A percentile compares a stretch with the other conserved stretches of the same genome.
Evolutionary conservation across 2,113 vertebrate species (phyloP).

Genomic region (Dicrurus megarhynchus): DNA sequence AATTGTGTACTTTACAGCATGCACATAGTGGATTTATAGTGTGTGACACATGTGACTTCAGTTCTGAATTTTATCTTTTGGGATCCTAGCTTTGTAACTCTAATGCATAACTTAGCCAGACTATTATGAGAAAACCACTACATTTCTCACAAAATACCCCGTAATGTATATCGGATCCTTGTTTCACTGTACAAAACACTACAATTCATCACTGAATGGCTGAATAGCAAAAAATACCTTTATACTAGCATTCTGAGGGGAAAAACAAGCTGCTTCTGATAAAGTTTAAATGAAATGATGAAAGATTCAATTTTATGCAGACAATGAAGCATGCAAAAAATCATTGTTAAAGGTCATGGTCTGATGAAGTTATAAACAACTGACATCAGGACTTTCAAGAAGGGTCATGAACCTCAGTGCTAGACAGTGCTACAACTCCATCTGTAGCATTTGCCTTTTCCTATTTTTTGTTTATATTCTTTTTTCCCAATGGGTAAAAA

Average conservation of each 20-base stretch:
- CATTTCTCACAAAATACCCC: not conserved
- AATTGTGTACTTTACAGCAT: not conserved
- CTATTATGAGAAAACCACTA: not conserved
- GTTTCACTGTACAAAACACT: not conserved
- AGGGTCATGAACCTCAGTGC: not conserved
- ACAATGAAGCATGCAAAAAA: not conserved
- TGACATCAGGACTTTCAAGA: not conserved
- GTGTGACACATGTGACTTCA: rapidly evolving
- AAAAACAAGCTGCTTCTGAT: not conserved
- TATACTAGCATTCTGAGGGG: not conserved
- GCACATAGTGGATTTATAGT: not conserved
- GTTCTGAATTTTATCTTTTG: not conserved
- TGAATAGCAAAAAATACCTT: not conserved
- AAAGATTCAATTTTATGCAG: not conserved
- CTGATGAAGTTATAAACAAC: not conserved
- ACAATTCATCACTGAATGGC: not conserved
- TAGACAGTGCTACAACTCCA: not conserved
- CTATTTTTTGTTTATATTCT: not conserved
- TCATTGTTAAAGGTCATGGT: not conserved
- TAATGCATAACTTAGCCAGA: not conserved
- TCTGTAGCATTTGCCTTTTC: not conserved
- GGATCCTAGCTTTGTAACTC: not conserved
- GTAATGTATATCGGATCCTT: not conserved
- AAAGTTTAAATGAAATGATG: not conserved
- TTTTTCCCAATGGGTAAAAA: not conserved